Evolutionary conservation across 2,113 vertebrate genomes (phyloP), one percentile per base, ranked within the genome.

Genomic region (Conger conger): DNA sequence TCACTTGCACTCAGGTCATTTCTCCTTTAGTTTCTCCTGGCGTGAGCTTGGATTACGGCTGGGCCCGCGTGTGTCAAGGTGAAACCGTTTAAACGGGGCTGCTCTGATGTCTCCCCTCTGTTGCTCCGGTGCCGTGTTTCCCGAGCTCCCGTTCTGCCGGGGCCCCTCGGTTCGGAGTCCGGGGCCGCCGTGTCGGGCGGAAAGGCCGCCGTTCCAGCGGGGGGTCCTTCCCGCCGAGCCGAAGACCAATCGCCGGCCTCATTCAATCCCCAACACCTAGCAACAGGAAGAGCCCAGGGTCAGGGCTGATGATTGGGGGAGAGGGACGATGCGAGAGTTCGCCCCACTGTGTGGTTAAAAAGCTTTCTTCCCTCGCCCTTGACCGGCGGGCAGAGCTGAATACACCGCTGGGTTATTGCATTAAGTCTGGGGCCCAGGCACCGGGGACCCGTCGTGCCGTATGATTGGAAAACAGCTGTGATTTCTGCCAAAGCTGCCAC

Each of bases 401-500:
- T 89, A 4, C 93, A 92, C 91, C 90, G 90, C 93, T 93, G 92
- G 42, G 93, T 91, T 92, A 92, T 94, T 94, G 92, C 92, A 91
- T 92, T 91, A 88, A 87, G 86, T 88, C 89, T 63, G 54, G 37
- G 33, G 76, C 83, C n/a, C 80, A 54, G 0, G 30, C 45, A 7
- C 76, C 27, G 27, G 63, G 36, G 17, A 80, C 77, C 77, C 63
- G 84, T 68, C 40, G 53, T 35, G 77, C 77, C 37, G 2, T 35
- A 23, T 85, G 57, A 84, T 57, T 84, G 45, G 57, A 85, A 80
- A 80, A 30, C 78, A 80, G 37, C 37, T 20, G 54, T 68, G 54
- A 11, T 81, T 81, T 81, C 17, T 16, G 1, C 30, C 45, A 50
- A 13, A 81, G 16, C 40, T 33, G 30, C 27, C 18, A 7, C 7